A percentile compares a stretch with the other conserved stretches of the same genome.
phyloP scores from a whole-genome alignment of 2,797 vertebrate species.

The Spinibarbus caldwelli region DNA sequence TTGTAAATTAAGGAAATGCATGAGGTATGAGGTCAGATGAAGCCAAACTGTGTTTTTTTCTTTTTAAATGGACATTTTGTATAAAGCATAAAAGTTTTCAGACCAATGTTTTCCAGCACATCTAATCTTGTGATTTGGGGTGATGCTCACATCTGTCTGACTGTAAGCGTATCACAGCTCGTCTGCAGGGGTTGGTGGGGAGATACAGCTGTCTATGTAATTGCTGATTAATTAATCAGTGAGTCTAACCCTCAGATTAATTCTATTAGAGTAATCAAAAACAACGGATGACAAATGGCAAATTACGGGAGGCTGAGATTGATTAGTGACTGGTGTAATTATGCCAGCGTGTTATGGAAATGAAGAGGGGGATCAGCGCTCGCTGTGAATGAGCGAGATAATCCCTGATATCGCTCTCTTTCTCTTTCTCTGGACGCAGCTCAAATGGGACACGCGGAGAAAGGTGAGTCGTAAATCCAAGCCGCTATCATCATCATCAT shows the following conservation, averaged over 20 bases:
- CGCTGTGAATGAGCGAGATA: constrained; percentile 48
- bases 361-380: constrained; percentile 53
- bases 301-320: constrained; percentile 59
- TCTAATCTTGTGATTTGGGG: not conserved
- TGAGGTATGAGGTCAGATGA: not conserved
- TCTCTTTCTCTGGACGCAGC: constrained; percentile 50
- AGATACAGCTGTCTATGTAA: constrained; percentile 65
- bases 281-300: constrained; percentile 56
- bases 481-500: constrained; percentile 20
- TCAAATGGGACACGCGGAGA: constrained; percentile 60
- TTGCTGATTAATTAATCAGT: constrained; percentile 67
- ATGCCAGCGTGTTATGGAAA: constrained; percentile 56
- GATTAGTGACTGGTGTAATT: constrained; percentile 63
- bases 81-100: not conserved
- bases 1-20: not conserved
- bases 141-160: constrained; percentile 58
- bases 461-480: constrained; percentile 58
- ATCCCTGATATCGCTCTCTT: constrained; percentile 53
- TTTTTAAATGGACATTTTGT: not conserved
- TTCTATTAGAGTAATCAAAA: constrained; percentile 68
- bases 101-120: not conserved
- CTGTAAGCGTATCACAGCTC: constrained; percentile 46
- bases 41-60: not conserved
- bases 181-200: not conserved
- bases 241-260: constrained; percentile 63